These are phyloP conservation scores for Druceiella hillmani DNA, from an alignment of 2,888 invertebrate genomes.

Conservation along the genomic window DNA sequence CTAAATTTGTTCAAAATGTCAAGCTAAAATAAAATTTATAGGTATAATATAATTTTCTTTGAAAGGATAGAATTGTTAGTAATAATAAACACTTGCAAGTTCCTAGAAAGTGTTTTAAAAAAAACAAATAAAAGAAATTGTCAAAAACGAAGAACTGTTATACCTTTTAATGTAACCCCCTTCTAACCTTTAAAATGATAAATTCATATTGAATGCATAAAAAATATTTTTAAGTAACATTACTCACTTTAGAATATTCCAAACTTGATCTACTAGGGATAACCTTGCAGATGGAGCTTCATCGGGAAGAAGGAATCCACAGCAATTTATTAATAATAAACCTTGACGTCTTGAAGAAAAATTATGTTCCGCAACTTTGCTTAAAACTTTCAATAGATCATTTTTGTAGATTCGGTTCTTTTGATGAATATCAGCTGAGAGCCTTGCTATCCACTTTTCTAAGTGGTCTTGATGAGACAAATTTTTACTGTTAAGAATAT, in stretches of 20 bases:
- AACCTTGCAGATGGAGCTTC: slow-evolving; percentile 41
- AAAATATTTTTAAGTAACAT: background rate
- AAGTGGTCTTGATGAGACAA: slow-evolving; percentile 34
- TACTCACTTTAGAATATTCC: slow-evolving; percentile 45
- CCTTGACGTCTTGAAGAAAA: slow-evolving; percentile 42
- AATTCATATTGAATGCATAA: background rate
- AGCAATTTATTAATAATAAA: slow-evolving; percentile 49
- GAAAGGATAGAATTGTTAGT: no score
- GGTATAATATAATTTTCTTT: no score
- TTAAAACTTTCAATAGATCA: slow-evolving; percentile 36
- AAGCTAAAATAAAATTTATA: no score
- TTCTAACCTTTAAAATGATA: no score
- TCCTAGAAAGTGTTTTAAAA: no score
- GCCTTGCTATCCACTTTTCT: slow-evolving; percentile 36
- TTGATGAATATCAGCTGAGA: slow-evolving; percentile 40
- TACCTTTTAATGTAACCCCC: no score
- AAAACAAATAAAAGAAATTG: no score
- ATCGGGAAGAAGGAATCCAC: slow-evolving; percentile 51
- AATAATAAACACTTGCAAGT: no score
- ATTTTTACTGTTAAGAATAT: no score
- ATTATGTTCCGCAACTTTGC: slow-evolving; percentile 37
- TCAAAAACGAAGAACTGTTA: no score
- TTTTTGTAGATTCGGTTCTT: slow-evolving; percentile 46
- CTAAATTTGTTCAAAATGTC: no score
- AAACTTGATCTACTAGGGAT: slow-evolving; percentile 48